Conservation (phyloP, 2,888 invertebrate genomes). For the Thymelicus acteon region DNA sequence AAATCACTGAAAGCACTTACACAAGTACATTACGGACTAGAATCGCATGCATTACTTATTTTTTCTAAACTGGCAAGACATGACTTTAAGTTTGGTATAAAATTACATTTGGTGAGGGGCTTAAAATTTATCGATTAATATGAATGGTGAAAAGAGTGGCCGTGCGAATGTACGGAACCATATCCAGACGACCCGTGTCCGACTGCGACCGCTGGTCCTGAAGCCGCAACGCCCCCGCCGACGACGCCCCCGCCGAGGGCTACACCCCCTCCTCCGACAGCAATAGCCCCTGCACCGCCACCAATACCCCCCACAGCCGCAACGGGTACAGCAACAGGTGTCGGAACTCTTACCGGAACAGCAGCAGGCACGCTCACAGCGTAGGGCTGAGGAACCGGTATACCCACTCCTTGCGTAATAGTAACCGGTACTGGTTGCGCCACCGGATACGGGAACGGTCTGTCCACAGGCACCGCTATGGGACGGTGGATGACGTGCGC, state of each 20-base stretch:
- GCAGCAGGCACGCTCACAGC: conserved; percentile 71
- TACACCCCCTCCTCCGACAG: conserved; percentile 24
- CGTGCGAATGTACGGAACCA: conserved; percentile 43
- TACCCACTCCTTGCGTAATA: conserved; percentile 78
- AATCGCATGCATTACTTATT: conserved; percentile 20
- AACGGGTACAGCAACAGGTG: conserved; percentile 60
- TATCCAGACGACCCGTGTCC: conserved; percentile 21
- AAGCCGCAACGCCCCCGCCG: conserved; percentile 17
- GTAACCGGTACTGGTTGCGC: conserved; percentile 82
- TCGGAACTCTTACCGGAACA: conserved; percentile 69
- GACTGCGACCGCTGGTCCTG: conserved; percentile 12
- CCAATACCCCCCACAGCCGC: conserved; percentile 41
- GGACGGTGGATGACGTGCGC: conserved; percentile 72
- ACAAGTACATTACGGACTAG: conserved; percentile 30
- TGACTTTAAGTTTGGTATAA: conserved; percentile 23
- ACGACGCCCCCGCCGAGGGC: conserved; percentile 19
- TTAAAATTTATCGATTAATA: conserved; percentile 35
- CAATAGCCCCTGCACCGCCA: conserved; percentile 29
- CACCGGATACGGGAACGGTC: conserved; percentile 83
- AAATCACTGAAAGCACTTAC: conserved; percentile 1
- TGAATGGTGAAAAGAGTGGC: conserved; percentile 46
- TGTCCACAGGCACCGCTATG: conserved; percentile 76
- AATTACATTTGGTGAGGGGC: conserved; percentile 27
- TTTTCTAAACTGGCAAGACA: conserved; percentile 14
- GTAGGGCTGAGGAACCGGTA: conserved; percentile 83